Evolutionary conservation across 2,797 vertebrate species (phyloP), one percentile per base, ranked within the genome.

Genomic region (Danio jaintianensis): DNA sequence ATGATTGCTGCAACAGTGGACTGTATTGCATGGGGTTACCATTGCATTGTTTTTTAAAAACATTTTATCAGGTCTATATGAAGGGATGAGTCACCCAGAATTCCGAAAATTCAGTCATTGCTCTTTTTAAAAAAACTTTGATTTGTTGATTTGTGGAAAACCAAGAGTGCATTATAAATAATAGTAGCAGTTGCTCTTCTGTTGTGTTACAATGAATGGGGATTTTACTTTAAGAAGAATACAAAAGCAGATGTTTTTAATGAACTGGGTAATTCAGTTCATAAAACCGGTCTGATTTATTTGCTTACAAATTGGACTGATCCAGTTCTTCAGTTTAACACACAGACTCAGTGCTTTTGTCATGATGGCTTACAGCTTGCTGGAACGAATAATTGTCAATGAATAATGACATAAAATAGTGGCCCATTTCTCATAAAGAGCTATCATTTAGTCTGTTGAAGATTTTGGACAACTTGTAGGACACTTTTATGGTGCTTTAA

Each of bases 21-120:
- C 53, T 72, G 2, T 42, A 50, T 50, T 62, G 56, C 45, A 78
- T 38, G 7, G 53, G 42, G 20, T 78, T 69, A 40, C 55, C 58
- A 45, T 68, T 6, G n/a, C 43, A 40, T 18, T 43, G 50, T 40
- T 58, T 43, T 69, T 56, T 8, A 45, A 56, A 18, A 40, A 50
- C 18, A 42, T 43, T 36, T 56, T 29, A 38, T 7, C 52, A 22
- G 38, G 18, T n/a, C 61, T 55, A 45, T 64, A 20, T 47, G n/a
- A 74, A 36, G 40, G 11, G 12, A 18, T 48, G 42, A 16, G 9
- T 61, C 16, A 13, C 40, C 18, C 15, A 20, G 7, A 15, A 18
- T 42, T 50, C 58, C 38, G 22, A 69, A 48, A 69, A 11, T 38
- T 69, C 5, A 2, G 9, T 69, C 6, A 12, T 53, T 13, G 12